Evolutionary conservation across 2,888 invertebrate genomes (phyloP), one percentile per base, ranked within the genome.

Genomic region (Cosmia pyralina): DNA sequence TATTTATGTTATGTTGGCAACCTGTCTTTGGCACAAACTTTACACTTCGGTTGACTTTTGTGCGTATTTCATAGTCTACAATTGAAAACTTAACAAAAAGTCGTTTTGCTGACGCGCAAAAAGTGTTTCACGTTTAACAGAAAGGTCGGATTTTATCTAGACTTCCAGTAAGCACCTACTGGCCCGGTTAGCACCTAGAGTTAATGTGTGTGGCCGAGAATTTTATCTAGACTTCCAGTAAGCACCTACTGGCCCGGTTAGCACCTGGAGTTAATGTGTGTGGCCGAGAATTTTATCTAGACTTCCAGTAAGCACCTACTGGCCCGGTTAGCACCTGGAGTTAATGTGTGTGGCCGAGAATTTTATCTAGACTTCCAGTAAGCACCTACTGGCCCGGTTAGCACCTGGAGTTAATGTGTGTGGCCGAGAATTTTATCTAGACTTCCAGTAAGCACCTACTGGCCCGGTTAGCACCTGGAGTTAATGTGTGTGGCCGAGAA

Each of bases 11-110:
- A 34, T 58, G 64, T 44, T 60, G 60, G 69, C 58, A 69, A 62
- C 69, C 55, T 63, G 63, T 66, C 55, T n/a, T 38, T 59, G 44
- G 34, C 34, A 58, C n/a, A 59, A 81, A 79, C 82, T 79, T 84
- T 70, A 22, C 50, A 44, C 69, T 81, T 52, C 13, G 19, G 63
- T 52, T 58, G 67, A 48, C 28, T 72, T 76, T 38, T 66, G 41
- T 69, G 22, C 52, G 19, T 67, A 48, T 59, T 48, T 7, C n/a
- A 28, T 34, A 22, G 77, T 72, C 58, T 57, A 65, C 72, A 73
- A 79, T 77, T 15, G 59, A 28, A 46, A 76, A 79, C 71, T 55
- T 69, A 69, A 67, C 66, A 75, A 74, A 69, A 69, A 70, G 34
- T 38, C 34, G 52, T 50, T 77, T 71, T 41, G 66, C 62, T 63